These are phyloP conservation scores for Tinea semifulvella DNA, from an alignment of 2,888 invertebrate genomes.

Conservation along the genomic window DNA sequence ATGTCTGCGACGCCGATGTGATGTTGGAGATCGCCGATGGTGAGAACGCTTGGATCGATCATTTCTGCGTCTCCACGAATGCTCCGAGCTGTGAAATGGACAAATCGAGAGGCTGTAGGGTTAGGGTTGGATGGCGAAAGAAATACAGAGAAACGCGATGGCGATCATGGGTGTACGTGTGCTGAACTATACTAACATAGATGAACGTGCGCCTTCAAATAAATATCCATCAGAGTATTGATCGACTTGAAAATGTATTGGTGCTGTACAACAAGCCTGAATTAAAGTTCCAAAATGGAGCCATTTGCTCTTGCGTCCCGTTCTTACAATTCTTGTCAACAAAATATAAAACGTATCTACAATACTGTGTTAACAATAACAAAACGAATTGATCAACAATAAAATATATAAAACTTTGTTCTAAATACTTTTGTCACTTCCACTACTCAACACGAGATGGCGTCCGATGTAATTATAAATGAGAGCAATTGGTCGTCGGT, in stretches of 20 bases:
- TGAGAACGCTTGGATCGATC: constrained; percentile 87
- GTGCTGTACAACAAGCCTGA: constrained; percentile 52
- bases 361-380: background rate
- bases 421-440: constrained; percentile 6
- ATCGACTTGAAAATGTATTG: constrained; percentile 19
- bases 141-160: constrained; percentile 3
- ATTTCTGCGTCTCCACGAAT: constrained; percentile 82
- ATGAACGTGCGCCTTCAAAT: constrained; percentile 31
- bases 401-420: background rate
- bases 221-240: constrained; percentile 20
- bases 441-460: constrained; percentile 12
- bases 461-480: constrained; percentile 2
- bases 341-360: background rate
- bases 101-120: constrained; percentile 64
- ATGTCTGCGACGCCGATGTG: constrained; percentile 76
- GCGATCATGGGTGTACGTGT: constrained; percentile 9
- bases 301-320: constrained; percentile 25
- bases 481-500: constrained; percentile 5
- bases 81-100: constrained; percentile 75
- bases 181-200: constrained; percentile 44
- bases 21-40: constrained; percentile 82
- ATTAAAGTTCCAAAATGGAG: constrained; percentile 40
- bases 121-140: constrained; percentile 2
- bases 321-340: background rate
- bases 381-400: background rate